Evolutionary conservation across 2,113 vertebrate species (phyloP), one percentile per base, ranked within the genome.

Genomic region (Catharus fuscescens): DNA sequence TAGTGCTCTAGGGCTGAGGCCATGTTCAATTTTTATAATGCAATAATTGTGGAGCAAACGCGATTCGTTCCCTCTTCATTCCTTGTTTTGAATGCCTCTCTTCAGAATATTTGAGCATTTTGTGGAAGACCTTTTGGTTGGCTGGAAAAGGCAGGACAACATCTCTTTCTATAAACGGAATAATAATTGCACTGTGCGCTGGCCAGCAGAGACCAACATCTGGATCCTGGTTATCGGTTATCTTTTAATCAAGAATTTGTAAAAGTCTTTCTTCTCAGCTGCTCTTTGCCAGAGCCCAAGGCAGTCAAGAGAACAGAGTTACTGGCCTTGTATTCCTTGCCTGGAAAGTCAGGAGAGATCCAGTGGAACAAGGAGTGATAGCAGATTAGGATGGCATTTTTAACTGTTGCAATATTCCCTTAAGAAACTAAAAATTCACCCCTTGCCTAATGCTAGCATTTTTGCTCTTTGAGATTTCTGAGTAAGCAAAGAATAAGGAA

Each of bases 41-140:
- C 79, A 81, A 71, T 86, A 95, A 96, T 80, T 92, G 88, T 96
- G 88, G 88, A 70, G 69, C 31, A 79, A 90, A 86, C 52, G 26
- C 0, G 8, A 62, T 82, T 69, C 2, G 1, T 67, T 96, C 67
- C 67, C 47, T 92, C 87, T 78, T 88, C 15, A 4, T 74, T 94
- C 44, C 90, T 84, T 92, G 93, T 79, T 95, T 96, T 94, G 95
- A 96, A 94, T 94, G 93, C 65, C 65, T 92, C 92, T 93, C 86
- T 95, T 96, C 86, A 96, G 86, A 59, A 38, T 50, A 25, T 73
- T 81, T 48, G 52, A 86, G 57, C 57, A 15, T 93, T 93, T 94
- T 79, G 52, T 81, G 83, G 92, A 85, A 92, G 86, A 92, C 56
- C 65, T 93, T 96, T 83, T 56, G 61, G 65, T 69, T 80, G 65